Conservation (phyloP, 2,113 vertebrate genomes). For the Fulmarus glacialis region DNA sequence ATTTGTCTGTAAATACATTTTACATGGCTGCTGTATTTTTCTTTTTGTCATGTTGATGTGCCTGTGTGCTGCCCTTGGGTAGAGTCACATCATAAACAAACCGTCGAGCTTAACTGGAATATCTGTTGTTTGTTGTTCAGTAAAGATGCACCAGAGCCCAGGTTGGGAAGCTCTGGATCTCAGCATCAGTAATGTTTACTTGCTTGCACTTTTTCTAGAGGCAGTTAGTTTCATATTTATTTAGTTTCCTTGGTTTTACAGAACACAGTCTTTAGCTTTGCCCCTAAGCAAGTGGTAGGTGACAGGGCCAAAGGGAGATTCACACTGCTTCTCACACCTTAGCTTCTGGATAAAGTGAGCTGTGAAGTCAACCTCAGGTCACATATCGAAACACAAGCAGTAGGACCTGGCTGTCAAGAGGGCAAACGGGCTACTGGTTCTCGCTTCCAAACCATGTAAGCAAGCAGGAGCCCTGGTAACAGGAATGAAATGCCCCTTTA, state of each 20-base stretch:
- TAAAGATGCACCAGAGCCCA: neutral
- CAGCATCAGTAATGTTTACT: neutral
- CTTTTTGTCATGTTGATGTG: neutral
- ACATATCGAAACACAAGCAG: neutral
- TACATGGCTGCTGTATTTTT: constrained; percentile 16
- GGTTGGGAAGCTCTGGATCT: neutral
- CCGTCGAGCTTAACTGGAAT: neutral
- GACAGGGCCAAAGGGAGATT: neutral
- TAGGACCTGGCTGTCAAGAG: neutral
- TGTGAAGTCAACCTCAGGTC: neutral
- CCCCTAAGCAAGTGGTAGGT: neutral
- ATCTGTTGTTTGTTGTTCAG: neutral
- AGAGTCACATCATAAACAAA: constrained; percentile 44
- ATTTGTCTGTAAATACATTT: constrained; percentile 42
- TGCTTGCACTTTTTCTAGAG: neutral
- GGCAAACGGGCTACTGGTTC: neutral
- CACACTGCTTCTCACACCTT: neutral
- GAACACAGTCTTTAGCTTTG: neutral
- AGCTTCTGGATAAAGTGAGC: neutral
- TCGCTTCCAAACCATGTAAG: neutral
- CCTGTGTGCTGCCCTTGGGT: neutral
- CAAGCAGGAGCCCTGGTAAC: constrained; percentile 4
- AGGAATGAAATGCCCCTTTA: neutral
- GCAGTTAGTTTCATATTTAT: neutral
- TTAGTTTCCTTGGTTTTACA: neutral